Percentiles rank a stretch among this genome's conserved stretches.
These are phyloP conservation scores for Seison nebaliae DNA, from an alignment of 1,140 invertebrate species.

Conservation along the genomic window DNA sequence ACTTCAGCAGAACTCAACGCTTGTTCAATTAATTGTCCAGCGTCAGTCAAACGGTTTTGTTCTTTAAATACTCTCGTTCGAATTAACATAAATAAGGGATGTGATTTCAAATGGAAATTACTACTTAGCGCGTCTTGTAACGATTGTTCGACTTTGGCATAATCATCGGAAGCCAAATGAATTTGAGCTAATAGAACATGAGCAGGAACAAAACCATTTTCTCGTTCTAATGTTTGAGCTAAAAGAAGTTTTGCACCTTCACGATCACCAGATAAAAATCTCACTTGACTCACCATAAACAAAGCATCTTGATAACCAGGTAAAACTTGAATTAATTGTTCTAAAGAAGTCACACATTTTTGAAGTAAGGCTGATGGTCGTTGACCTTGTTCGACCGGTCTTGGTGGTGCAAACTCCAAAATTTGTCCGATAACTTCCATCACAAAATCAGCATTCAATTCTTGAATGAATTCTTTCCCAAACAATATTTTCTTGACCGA, in stretches of 20 bases:
- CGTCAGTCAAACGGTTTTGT: conserved; percentile 41
- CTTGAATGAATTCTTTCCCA: conserved; percentile 43
- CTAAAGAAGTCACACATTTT: conserved; percentile 39
- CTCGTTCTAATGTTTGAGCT: conserved; percentile 43
- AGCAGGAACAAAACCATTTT: conserved; percentile 47
- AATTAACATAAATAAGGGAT: conserved; percentile 61
- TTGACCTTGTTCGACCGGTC: conserved; percentile 30
- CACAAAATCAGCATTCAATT: conserved; percentile 57
- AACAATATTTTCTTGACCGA: conserved; percentile 38
- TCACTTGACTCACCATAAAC: conserved; percentile 47
- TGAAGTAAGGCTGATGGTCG: conserved; percentile 25
- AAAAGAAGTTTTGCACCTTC: conserved; percentile 32
- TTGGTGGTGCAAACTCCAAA: conserved; percentile 42
- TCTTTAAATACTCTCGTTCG: conserved; percentile 52
- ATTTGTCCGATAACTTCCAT: conserved; percentile 49
- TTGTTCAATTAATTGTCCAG: conserved; percentile 43
- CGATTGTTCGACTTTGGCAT: conserved; percentile 47
- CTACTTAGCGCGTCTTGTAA: conserved; percentile 61
- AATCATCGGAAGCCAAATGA: conserved; percentile 41
- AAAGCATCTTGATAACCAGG: conserved; percentile 48
- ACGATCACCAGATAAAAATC: conserved; percentile 45
- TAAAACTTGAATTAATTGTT: conserved; percentile 45
- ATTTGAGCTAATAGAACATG: conserved; percentile 65
- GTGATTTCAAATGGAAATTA: conserved; percentile 60
- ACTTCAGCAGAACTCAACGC: conserved; percentile 36